phyloP scores from a whole-genome alignment of 2,797 vertebrate genomes.

The Bradypodion ventrale region DNA sequence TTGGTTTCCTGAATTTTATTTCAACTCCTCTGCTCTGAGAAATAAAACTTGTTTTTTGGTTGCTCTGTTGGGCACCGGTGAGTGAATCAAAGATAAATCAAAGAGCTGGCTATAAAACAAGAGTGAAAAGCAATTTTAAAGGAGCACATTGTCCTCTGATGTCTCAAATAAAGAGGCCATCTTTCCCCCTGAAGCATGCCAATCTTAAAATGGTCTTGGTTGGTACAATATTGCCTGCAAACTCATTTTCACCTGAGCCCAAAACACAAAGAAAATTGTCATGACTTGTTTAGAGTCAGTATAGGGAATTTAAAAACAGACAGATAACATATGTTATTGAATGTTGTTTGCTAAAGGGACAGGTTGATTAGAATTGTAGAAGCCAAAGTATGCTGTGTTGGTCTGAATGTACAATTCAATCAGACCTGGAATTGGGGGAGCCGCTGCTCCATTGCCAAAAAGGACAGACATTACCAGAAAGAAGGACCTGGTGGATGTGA shows the following conservation, averaged over 20 bases:
- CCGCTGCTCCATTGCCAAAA: too few species aligned
- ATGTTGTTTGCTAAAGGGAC: not conserved
- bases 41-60: conserved; percentile 29
- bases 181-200: not conserved
- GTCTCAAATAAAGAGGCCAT: conserved; percentile 23
- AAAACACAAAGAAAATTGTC: conserved; percentile 8
- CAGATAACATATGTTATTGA: not conserved
- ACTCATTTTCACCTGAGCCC: not conserved
- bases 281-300: not conserved
- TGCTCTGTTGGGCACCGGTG: conserved; percentile 19
- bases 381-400: not conserved
- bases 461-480: too few species aligned
- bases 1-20: not conserved
- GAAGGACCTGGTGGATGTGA: too few species aligned
- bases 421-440: not conserved
- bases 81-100: conserved; percentile 44
- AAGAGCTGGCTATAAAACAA: conserved; percentile 32
- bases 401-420: not conserved
- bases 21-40: conserved; percentile 14
- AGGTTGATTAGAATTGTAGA: not conserved
- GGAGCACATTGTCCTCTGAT: conserved; percentile 12
- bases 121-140: conserved; percentile 38
- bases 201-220: conserved; percentile 25
- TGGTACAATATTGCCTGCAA: conserved; percentile 5
- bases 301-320: not conserved